Percentiles rank a stretch among this genome's conserved stretches.
phyloP scores from a whole-genome alignment of 30 jellyfish, hydroid and myxozoan species.

The Sanderia malayensis region DNA sequence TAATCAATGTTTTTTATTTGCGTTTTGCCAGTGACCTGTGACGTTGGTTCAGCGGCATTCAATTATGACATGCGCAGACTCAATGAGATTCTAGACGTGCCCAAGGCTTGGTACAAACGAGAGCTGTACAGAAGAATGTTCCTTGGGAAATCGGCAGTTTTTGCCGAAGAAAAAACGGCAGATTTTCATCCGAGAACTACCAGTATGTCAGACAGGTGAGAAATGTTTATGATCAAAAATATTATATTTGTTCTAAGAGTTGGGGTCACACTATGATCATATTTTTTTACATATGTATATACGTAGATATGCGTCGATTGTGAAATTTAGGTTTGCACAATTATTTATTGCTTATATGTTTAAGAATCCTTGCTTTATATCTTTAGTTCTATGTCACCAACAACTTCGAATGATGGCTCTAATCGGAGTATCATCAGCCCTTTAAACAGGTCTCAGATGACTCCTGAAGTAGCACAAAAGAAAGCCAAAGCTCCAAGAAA shows the following conservation, averaged over 20 bases:
- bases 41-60: slow-evolving; percentile 93
- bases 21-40: slow-evolving; percentile 79
- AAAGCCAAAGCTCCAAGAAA: slow-evolving; percentile 30
- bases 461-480: slow-evolving; percentile 30
- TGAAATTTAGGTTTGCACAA: too few relatives aligned
- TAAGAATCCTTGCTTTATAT: too few relatives aligned
- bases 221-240: too few relatives aligned
- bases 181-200: slow-evolving; percentile 46
- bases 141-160: slow-evolving; percentile 92
- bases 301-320: too few relatives aligned
- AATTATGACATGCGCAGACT: slow-evolving; percentile 95
- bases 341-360: too few relatives aligned
- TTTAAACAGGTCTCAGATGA: neutral
- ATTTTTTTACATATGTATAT: too few relatives aligned
- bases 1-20: too few relatives aligned
- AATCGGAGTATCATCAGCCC: neutral
- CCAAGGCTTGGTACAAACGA: slow-evolving; percentile 94
- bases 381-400: slow-evolving; percentile 1
- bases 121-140: slow-evolving; percentile 80
- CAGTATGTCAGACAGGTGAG: slow-evolving; percentile 45
- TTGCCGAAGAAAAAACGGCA: too few relatives aligned
- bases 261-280: too few relatives aligned
- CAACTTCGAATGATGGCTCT: neutral
- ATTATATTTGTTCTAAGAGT: too few relatives aligned
- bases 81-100: slow-evolving; percentile 91